Conservation (phyloP, 1,140 invertebrate species). For the Tetragonula clypearis region DNA sequence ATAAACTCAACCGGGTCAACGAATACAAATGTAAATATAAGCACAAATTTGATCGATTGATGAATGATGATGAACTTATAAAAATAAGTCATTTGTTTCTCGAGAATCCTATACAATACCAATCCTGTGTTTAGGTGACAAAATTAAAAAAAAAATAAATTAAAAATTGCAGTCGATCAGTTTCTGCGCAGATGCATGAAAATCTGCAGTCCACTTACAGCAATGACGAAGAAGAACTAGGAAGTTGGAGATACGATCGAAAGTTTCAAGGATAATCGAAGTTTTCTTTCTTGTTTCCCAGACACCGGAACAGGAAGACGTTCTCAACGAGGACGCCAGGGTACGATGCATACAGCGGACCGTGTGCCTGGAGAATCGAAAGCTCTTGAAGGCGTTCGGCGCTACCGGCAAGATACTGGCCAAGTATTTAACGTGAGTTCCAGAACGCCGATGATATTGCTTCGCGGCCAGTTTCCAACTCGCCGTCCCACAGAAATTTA, state of each 20-base stretch:
- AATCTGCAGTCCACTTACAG: too few relatives aligned
- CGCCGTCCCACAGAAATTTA: slow-evolving; percentile 1
- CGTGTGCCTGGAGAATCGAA: slow-evolving; percentile 76
- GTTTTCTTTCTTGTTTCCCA: slow-evolving; percentile 32
- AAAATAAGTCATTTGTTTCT: too few relatives aligned
- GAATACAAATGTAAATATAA: too few relatives aligned
- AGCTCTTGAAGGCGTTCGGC: slow-evolving; percentile 73
- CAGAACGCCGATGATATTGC: neutral
- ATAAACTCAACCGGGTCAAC: too few relatives aligned
- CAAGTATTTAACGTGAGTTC: slow-evolving; percentile 77
- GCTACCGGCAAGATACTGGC: slow-evolving; percentile 70
- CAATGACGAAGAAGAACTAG: too few relatives aligned
- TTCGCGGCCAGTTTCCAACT: neutral
- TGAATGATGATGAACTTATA: too few relatives aligned
- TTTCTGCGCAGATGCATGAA: too few relatives aligned
- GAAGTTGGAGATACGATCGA: neutral
- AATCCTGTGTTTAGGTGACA: too few relatives aligned
- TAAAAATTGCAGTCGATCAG: too few relatives aligned
- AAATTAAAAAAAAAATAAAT: too few relatives aligned
- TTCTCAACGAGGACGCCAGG: slow-evolving; percentile 73
- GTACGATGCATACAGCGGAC: slow-evolving; percentile 77
- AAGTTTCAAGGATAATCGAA: neutral
- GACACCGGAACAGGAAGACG: slow-evolving; percentile 73
- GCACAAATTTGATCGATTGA: too few relatives aligned
- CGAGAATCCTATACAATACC: too few relatives aligned